phyloP scores from a whole-genome alignment of 2,113 vertebrate genomes.

The Anser brachyrhynchus region DNA sequence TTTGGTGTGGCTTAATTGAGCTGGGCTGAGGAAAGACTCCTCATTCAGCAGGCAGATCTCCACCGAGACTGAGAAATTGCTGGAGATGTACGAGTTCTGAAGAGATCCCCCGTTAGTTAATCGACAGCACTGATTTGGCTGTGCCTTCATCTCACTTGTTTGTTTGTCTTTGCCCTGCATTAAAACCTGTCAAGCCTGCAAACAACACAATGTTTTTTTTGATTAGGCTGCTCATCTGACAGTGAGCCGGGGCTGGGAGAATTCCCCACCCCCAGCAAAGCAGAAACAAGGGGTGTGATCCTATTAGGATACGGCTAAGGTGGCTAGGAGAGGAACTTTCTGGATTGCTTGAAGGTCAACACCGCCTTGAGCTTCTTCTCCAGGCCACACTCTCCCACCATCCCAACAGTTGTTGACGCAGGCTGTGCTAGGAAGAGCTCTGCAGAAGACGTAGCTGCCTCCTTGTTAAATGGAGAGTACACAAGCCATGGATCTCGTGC shows the following conservation, averaged over 20 bases:
- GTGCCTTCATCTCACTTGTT: slow-evolving; percentile 5
- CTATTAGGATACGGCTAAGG: background rate
- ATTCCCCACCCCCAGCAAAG: background rate
- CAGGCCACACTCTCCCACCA: background rate
- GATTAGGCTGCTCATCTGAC: background rate
- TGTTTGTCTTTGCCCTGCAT: slow-evolving; percentile 30
- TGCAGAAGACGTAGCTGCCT: background rate
- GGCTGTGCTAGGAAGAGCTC: background rate
- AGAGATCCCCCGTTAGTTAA: background rate
- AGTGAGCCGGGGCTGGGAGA: background rate
- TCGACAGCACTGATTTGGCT: background rate
- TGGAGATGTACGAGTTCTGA: slow-evolving; percentile 40
- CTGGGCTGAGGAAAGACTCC: background rate
- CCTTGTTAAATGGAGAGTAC: background rate
- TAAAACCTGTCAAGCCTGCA: slow-evolving; percentile 42
- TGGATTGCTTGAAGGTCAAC: background rate
- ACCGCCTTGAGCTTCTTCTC: background rate
- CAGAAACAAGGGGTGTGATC: background rate
- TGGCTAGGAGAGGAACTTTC: background rate
- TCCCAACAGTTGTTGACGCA: background rate
- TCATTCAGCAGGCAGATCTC: slow-evolving; percentile 35
- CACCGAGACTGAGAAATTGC: slow-evolving; percentile 40
- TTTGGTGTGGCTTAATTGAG: slow-evolving; percentile 52
- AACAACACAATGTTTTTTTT: slow-evolving; percentile 54
- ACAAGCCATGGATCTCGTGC: accelerated